A percentile compares a stretch with the other conserved stretches of the same genome.
Evolutionary conservation across 2,113 vertebrate species (phyloP).

Genomic region (Neotragus moschatus): DNA sequence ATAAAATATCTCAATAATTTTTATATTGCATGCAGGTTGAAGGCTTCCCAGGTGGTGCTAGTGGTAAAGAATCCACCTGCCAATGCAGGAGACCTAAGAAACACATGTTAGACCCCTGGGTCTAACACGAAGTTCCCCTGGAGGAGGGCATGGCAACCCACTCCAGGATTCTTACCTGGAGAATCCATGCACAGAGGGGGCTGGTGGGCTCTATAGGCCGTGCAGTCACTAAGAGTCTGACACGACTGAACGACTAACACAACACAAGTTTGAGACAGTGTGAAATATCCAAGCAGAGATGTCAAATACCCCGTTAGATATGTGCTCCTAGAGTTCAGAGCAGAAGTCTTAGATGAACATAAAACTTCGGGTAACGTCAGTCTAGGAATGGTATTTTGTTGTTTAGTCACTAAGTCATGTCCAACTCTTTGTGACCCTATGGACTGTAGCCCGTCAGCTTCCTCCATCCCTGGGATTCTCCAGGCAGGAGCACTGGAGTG

Average conservation of each 20-base stretch:
- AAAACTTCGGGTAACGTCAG: neutral
- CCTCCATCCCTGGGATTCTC: neutral
- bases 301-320: neutral
- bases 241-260: fast-evolving
- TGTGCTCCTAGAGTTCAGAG: neutral
- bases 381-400: neutral
- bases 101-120: neutral
- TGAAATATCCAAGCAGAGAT: neutral
- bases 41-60: neutral
- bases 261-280: neutral
- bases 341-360: neutral
- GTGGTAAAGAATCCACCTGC: neutral
- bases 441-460: neutral
- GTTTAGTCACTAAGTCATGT: neutral
- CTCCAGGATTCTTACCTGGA: neutral
- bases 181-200: neutral
- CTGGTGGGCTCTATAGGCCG: neutral
- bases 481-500: neutral
- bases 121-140: neutral
- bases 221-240: neutral
- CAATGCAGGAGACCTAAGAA: neutral
- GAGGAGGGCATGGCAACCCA: neutral
- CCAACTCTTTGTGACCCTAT: neutral
- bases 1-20: neutral
- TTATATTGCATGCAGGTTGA: neutral